Evolutionary conservation across 2,113 vertebrate genomes (phyloP).

Genomic region (Australoheros scitulus): DNA sequence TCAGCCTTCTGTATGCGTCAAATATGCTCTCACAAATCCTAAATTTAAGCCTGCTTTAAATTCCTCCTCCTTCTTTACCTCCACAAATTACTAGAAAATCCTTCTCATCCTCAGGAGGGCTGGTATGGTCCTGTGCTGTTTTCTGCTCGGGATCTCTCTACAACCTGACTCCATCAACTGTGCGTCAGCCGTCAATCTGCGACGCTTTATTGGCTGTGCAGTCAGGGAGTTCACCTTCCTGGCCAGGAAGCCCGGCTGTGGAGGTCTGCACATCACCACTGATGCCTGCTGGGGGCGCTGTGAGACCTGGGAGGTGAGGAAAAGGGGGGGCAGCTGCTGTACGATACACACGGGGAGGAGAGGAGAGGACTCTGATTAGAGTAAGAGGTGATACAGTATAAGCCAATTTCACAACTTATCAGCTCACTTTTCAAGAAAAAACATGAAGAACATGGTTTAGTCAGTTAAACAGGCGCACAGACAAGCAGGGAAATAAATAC

Average conservation of each 20-base stretch:
- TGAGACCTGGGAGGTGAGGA: conserved; percentile 95
- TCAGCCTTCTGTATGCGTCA: not conserved
- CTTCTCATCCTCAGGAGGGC: conserved; percentile 19
- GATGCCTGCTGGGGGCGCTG: conserved; percentile 98
- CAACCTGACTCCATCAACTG: not conserved
- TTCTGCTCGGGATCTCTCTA: conserved; percentile 53
- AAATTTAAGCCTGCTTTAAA: not conserved
- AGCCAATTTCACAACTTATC: not conserved
- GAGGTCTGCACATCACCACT: conserved; percentile 86
- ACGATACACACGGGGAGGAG: not conserved
- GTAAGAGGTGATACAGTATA: not conserved
- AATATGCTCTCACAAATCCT: not conserved
- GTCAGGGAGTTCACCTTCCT: conserved; percentile 92
- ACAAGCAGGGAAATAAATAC: not conserved
- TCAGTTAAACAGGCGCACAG: not conserved
- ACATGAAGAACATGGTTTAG: not conserved
- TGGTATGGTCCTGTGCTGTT: conserved; percentile 34
- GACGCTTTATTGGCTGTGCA: conserved; percentile 87
- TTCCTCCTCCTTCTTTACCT: not conserved
- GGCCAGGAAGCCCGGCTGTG: conserved; percentile 90
- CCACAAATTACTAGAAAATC: not conserved
- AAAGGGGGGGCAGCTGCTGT: not conserved
- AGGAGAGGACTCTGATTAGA: not conserved
- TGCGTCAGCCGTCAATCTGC: conserved; percentile 77
- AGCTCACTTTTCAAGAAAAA: not conserved